These are phyloP conservation scores for Cordylochernes scorpioides DNA, from an alignment of 2,888 invertebrate species.

Conservation along the genomic window DNA sequence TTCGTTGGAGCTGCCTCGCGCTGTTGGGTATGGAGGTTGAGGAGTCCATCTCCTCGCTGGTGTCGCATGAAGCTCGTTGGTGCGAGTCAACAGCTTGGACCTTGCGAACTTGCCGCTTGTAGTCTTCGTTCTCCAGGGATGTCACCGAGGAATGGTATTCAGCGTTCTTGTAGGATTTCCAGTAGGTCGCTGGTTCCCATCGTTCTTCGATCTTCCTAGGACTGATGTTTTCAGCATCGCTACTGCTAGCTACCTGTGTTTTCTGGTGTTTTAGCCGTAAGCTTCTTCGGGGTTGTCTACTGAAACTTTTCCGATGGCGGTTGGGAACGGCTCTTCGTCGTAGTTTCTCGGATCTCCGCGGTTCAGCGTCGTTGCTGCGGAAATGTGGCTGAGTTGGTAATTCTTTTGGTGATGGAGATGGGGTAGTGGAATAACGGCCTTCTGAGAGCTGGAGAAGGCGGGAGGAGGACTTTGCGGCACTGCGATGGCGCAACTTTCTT, in stretches of 20 bases:
- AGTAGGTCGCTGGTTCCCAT: neutral
- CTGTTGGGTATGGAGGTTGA: neutral
- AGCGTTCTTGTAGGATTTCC: neutral
- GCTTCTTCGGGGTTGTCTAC: neutral
- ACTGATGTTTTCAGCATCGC: neutral
- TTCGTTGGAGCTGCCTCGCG: neutral
- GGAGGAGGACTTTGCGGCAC: neutral
- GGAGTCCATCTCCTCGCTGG: neutral
- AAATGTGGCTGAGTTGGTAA: too few species aligned
- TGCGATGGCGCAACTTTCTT: neutral
- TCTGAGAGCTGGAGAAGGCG: neutral
- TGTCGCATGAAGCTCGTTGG: neutral
- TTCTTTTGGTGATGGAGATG: too few species aligned
- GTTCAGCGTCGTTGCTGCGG: neutral
- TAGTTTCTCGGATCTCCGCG: neutral
- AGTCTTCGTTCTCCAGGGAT: neutral
- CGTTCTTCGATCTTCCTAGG: neutral
- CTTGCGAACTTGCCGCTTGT: neutral
- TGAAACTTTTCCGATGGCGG: too few species aligned
- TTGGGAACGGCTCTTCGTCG: too few species aligned
- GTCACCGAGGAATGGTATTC: neutral
- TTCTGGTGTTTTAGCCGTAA: neutral
- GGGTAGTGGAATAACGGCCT: neutral
- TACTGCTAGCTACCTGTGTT: neutral
- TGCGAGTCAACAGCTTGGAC: neutral